These are phyloP conservation scores for Ophiothrix spiculata DNA, from an alignment of 35 echinoderm and acorn worm genomes.

Conservation along the genomic window DNA sequence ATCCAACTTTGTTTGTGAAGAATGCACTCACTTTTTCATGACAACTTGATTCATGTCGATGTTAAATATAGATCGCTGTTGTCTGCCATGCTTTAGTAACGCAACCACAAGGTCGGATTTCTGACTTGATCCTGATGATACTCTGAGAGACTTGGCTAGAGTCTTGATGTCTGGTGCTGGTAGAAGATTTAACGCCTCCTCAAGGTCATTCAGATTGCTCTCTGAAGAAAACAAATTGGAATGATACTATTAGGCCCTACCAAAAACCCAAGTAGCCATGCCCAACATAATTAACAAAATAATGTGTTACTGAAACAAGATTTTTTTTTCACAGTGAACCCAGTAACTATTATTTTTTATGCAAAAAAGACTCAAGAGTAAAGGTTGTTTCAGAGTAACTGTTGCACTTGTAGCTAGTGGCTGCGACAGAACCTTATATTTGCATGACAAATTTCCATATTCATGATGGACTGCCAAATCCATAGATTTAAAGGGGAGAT, in stretches of 20 bases:
- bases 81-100: constrained; percentile 60
- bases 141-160: constrained; percentile 62
- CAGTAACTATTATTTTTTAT: no score
- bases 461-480: no score
- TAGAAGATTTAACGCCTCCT: constrained; percentile 39
- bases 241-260: background rate
- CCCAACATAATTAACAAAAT: no score
- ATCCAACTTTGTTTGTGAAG: constrained; percentile 56
- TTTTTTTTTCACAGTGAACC: background rate
- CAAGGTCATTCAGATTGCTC: constrained; percentile 56
- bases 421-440: no score
- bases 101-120: constrained; percentile 50
- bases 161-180: constrained; percentile 71
- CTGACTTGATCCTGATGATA: constrained; percentile 12
- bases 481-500: no score
- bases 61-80: constrained; percentile 78
- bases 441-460: no score
- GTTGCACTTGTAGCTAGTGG: no score
- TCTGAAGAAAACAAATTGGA: constrained; percentile 29
- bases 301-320: background rate
- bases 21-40: constrained; percentile 55
- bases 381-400: no score
- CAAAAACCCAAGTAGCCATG: background rate
- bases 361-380: no score
- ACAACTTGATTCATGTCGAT: constrained; percentile 52